Percentiles rank a stretch among this genome's conserved stretches.
phyloP scores from a whole-genome alignment of 2,113 vertebrate species.

The Tauraco erythrolophus region DNA sequence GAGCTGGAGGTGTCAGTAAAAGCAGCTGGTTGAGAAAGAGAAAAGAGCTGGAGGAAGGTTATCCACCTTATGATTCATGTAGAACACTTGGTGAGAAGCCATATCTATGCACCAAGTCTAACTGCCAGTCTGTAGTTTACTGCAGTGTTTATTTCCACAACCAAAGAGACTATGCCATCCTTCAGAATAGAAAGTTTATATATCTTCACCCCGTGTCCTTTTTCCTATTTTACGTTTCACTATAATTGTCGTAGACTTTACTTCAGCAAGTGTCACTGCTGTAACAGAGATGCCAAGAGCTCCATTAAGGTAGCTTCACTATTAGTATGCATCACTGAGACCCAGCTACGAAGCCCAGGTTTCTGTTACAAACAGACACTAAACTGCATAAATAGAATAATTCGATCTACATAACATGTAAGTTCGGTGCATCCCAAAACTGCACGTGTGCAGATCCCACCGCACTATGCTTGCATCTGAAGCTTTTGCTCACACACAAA shows the following conservation, averaged over 20 bases:
- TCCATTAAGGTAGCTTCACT: neutral
- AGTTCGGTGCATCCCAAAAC: neutral
- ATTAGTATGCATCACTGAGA: neutral
- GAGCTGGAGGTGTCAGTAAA: neutral
- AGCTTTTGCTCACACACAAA: neutral
- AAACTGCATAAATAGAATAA: neutral
- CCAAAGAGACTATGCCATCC: neutral
- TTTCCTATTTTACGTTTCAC: neutral
- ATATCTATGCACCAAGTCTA: neutral
- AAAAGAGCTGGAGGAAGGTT: neutral
- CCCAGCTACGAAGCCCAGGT: neutral
- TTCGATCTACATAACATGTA: neutral
- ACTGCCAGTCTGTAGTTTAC: neutral
- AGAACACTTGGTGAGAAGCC: neutral
- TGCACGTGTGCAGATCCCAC: too few relatives aligned
- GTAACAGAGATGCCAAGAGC: neutral
- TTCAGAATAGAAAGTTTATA: neutral
- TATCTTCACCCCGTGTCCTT: neutral
- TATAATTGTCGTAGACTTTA: neutral
- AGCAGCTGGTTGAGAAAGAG: neutral
- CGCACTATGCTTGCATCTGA: neutral
- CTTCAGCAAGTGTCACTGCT: neutral
- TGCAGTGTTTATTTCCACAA: neutral
- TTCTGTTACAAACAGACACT: neutral
- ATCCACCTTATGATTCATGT: neutral